These are phyloP conservation scores for Pantala flavescens DNA, from an alignment of 1,140 invertebrate genomes.

Conservation along the genomic window DNA sequence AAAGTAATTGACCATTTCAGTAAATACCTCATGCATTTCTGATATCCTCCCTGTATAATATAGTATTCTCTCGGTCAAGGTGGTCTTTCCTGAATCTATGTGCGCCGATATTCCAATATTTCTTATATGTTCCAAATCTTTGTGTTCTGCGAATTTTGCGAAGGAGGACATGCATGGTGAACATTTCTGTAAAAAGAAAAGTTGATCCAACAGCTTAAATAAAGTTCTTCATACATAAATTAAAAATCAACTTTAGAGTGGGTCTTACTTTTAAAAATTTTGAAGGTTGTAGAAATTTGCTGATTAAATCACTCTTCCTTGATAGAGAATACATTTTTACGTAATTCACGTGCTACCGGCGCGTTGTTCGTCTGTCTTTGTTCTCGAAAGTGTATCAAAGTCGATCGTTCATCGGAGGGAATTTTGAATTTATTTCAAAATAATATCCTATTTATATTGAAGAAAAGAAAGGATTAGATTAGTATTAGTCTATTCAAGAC, in stretches of 20 bases:
- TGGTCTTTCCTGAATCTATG: conserved; percentile 99
- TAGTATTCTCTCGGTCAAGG: conserved; percentile 92
- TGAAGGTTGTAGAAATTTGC: not conserved
- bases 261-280: not conserved
- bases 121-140: conserved; percentile 70
- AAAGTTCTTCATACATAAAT: not conserved
- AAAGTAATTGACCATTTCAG: no score
- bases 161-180: conserved; percentile 23
- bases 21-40: conserved; percentile 98
- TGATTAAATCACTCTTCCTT: not conserved
- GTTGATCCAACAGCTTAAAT: not conserved
- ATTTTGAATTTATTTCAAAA: no score
- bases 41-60: conserved; percentile 94
- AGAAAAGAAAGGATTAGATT: no score
- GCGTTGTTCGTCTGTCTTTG: no score
- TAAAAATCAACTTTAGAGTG: not conserved
- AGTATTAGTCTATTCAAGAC: no score
- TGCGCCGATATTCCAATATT: conserved; percentile 99
- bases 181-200: not conserved
- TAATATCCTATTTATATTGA: no score
- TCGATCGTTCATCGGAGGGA: no score
- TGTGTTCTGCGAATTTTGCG: conserved; percentile 58
- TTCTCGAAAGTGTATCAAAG: no score
- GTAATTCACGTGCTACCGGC: not conserved
- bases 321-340: not conserved